phyloP scores from a whole-genome alignment of 2,888 invertebrate species.

The Philereme vetulata region DNA sequence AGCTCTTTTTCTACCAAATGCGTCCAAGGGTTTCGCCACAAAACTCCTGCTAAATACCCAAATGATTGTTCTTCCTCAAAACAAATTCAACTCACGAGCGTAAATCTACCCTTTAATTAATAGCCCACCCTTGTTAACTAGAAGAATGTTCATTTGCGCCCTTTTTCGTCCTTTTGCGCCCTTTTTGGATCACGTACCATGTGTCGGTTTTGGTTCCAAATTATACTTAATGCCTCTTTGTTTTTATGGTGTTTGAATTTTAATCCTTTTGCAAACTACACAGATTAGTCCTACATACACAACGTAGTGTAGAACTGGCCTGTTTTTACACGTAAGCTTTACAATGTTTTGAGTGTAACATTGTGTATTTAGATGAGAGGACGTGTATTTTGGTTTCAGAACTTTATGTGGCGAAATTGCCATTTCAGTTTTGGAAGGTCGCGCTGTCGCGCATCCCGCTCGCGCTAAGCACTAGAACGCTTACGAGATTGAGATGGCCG shows the following conservation, averaged over 20 bases:
- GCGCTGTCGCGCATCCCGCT: too few species aligned
- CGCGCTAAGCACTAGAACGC: too few species aligned
- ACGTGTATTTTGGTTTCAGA: too few species aligned
- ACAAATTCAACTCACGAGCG: conserved; percentile 37
- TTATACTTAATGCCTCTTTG: conserved; percentile 17
- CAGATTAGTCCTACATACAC: too few species aligned
- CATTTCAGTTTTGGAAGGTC: too few species aligned
- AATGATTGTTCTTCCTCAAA: conserved; percentile 36
- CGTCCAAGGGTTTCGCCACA: conserved; percentile 12
- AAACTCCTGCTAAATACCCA: conserved; percentile 22
- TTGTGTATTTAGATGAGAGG: too few species aligned
- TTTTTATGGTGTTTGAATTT: conserved; percentile 22
- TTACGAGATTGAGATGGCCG: too few species aligned
- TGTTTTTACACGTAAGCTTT: too few species aligned
- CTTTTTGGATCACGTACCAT: conserved; percentile 24
- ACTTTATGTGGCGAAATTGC: too few species aligned
- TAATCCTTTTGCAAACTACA: not conserved
- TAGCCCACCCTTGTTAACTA: conserved; percentile 41
- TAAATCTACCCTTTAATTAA: conserved; percentile 43
- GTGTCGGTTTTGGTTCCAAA: conserved; percentile 20
- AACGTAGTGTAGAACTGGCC: too few species aligned
- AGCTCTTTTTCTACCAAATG: conserved; percentile 9
- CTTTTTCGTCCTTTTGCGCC: conserved; percentile 25
- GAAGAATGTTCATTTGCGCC: conserved; percentile 45
- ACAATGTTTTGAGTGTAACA: too few species aligned